Percentiles rank a stretch among this genome's conserved stretches.
Conservation (phyloP, 2,888 invertebrate species). For the Agonopterix arenella region DNA sequence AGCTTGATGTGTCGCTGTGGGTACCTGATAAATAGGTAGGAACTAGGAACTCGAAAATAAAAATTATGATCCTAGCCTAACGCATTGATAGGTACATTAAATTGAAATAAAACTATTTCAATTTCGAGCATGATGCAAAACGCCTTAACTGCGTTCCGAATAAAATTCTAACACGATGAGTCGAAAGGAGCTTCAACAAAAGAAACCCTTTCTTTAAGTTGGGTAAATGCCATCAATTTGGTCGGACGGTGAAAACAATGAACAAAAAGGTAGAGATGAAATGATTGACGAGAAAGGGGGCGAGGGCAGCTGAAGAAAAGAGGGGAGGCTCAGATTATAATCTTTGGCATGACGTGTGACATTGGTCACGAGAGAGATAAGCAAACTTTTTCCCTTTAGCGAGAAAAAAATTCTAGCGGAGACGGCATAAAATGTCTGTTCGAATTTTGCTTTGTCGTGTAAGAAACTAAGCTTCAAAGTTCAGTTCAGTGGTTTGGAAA, state of each 20-base stretch:
- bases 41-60: too few species aligned
- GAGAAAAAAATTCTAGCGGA: too few species aligned
- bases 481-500: too few species aligned
- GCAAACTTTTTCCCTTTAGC: not conserved
- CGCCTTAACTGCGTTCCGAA: conserved; percentile 13
- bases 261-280: conserved; percentile 35
- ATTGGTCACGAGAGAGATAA: not conserved
- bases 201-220: conserved; percentile 35
- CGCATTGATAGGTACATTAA: too few species aligned
- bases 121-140: too few species aligned
- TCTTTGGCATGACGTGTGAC: not conserved
- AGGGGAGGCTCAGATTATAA: conserved; percentile 12
- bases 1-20: too few species aligned
- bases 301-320: conserved; percentile 7
- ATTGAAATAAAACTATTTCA: too few species aligned
- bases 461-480: too few species aligned
- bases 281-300: conserved; percentile 50
- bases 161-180: conserved; percentile 16
- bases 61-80: too few species aligned
- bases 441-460: too few species aligned
- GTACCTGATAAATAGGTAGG: too few species aligned
- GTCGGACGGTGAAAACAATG: conserved; percentile 35
- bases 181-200: conserved; percentile 31
- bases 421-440: too few species aligned
- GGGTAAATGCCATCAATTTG: conserved; percentile 44